Evolutionary conservation across 1,140 invertebrate species (phyloP).

Genomic region (Calosoma granatense): DNA sequence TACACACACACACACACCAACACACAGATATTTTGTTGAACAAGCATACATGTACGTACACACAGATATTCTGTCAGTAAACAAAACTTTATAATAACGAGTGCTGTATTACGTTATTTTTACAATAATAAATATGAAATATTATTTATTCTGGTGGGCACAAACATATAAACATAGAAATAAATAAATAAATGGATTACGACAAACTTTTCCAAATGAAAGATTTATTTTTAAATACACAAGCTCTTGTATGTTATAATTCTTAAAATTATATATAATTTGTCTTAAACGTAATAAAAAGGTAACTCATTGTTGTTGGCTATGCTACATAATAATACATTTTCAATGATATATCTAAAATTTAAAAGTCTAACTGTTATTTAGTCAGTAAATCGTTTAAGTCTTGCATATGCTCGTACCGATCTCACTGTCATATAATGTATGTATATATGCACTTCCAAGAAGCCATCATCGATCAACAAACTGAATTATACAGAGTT

Average conservation of each 20-base stretch:
- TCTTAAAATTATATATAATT: conserved; percentile 11
- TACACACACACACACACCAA: not conserved
- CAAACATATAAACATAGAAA: not conserved
- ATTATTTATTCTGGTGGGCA: conserved; percentile 7
- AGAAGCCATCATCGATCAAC: not conserved
- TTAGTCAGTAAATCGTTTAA: conserved; percentile 8
- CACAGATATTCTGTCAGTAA: not conserved
- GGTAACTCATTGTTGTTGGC: conserved; percentile 10
- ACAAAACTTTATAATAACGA: not conserved
- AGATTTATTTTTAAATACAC: conserved; percentile 10
- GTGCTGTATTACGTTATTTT: conserved; percentile 1
- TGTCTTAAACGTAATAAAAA: conserved; percentile 1
- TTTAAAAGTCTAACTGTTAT: conserved; percentile 8
- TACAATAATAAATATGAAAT: not conserved
- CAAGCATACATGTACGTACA: not conserved
- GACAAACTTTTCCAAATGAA: conserved; percentile 3
- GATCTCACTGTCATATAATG: conserved; percentile 6
- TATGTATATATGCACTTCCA: conserved; percentile 5
- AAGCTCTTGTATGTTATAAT: conserved; percentile 11
- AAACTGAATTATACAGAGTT: conserved; percentile 6
- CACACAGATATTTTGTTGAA: not conserved
- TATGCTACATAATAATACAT: conserved; percentile 12
- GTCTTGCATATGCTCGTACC: conserved; percentile 5
- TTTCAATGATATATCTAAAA: conserved; percentile 9
- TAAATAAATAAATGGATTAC: not conserved